phyloP scores from a whole-genome alignment of 2,888 invertebrate genomes.

The Caenorhabditis drosophilae region DNA sequence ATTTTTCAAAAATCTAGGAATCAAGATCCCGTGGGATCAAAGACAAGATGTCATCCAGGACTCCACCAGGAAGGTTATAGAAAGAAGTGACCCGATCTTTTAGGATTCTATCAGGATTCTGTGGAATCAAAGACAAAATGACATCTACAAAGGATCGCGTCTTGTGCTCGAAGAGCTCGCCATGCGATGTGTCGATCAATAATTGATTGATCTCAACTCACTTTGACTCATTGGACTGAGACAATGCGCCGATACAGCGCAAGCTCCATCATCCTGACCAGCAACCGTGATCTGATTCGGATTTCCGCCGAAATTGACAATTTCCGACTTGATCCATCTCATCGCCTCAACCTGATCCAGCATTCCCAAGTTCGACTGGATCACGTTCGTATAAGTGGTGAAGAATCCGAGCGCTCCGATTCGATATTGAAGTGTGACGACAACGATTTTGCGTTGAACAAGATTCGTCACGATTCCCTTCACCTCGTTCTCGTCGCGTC shows the following conservation, averaged over 20 bases:
- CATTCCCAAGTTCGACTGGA: conserved; percentile 62
- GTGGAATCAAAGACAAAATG: too few relatives aligned
- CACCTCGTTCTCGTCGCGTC: conserved; percentile 40
- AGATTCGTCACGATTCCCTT: conserved; percentile 52
- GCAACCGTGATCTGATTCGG: conserved; percentile 60
- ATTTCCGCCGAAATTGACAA: conserved; percentile 63
- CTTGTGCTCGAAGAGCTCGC: too few relatives aligned
- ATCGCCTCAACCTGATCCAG: conserved; percentile 57
- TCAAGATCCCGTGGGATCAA: too few relatives aligned
- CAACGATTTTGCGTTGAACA: conserved; percentile 53
- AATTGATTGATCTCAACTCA: too few relatives aligned
- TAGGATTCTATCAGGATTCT: too few relatives aligned
- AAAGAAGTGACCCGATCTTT: too few relatives aligned
- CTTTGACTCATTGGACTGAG: conserved; percentile 55
- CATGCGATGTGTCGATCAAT: too few relatives aligned
- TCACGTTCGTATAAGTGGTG: conserved; percentile 45
- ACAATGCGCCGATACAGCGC: conserved; percentile 55
- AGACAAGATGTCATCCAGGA: too few relatives aligned
- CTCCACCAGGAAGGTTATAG: too few relatives aligned
- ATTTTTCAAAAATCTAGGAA: too few relatives aligned
- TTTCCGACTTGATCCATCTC: conserved; percentile 59
- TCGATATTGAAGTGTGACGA: conserved; percentile 59
- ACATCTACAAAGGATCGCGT: too few relatives aligned
- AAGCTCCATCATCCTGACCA: conserved; percentile 58
- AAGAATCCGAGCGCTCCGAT: conserved; percentile 60